Base-by-base conservation (phyloP, 2,113 vertebrate species). In the Actenoides hombroni region DNA sequence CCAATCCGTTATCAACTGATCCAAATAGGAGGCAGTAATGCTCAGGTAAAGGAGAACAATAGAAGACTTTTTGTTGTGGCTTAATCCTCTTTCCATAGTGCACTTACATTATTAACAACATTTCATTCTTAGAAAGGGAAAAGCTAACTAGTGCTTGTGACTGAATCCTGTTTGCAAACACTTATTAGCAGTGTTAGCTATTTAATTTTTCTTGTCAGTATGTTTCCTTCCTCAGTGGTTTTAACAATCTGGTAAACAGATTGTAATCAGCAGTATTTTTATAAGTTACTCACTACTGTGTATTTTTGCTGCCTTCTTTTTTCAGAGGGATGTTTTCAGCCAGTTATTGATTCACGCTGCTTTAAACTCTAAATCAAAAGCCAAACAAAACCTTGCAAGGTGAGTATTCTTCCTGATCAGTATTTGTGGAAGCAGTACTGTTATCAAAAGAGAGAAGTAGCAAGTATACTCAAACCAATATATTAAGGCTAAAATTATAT, bases 241-340 rank as follows among this genome's bases (percentile, higher is more conserved):
- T 83, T 67, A 81, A 65, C 37, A 57, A n/a, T 57, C 70, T 81
- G 21, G 16, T 67, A 92, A 78, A 33, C 6, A 39, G 9, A 28
- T 31, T 83, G 39, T 83, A 88, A 69, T 23, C 7, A 56, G 26
- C 48, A 48, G 4, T 48, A 60, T 53, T 74, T 74, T 79, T 24
- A 4, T 29, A 42, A 68, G 40, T 86, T 83, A 83, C n/a, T 86
- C 81, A 81, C 0, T 86, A 26, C 11, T 92, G 78, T 91, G 5
- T 63, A 5, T 84, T 81, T 61, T 60, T 61, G 23, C 25, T 75
- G n/a, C 39, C 5, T 68, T 79, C 15, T 92, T 82, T 86, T 96
- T 97, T 23, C 97, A 99, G 99, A 99, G 99, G 90, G 99, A 99
- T 23, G 6, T 99, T 97, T 99, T 99, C 98, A 99, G 92, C 96